phyloP scores from a whole-genome alignment of 2,113 vertebrate genomes.

The Glaucomys volans region DNA sequence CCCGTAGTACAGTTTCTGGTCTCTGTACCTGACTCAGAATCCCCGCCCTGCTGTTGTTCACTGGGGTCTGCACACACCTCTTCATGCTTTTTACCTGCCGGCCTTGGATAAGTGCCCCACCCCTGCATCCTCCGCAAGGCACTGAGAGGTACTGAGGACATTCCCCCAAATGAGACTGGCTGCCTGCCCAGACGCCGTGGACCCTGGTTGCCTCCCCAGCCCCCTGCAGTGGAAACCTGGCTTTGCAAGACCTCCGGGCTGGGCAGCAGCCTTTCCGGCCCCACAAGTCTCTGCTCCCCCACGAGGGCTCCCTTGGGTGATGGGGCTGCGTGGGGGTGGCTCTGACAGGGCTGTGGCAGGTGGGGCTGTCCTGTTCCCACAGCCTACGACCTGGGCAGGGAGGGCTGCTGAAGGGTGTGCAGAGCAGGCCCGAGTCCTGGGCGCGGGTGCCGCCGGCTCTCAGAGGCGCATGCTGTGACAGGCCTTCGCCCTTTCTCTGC shows the following conservation, averaged over 20 bases:
- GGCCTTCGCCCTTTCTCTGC: too few relatives aligned
- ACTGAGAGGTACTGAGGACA: background rate
- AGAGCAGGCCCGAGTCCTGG: accelerated
- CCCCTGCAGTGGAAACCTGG: accelerated
- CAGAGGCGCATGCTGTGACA: too few relatives aligned
- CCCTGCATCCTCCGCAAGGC: background rate
- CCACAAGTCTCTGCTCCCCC: background rate
- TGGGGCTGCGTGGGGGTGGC: background rate
- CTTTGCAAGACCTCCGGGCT: too few relatives aligned
- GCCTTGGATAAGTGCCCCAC: background rate
- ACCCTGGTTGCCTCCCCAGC: background rate
- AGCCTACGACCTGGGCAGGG: accelerated
- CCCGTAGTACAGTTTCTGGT: background rate
- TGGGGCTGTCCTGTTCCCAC: accelerated
- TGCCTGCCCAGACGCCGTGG: accelerated
- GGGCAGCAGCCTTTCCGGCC: background rate
- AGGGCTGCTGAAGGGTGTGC: background rate
- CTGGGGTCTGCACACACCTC: too few relatives aligned
- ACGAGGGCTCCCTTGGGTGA: accelerated
- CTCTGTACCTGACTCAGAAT: background rate
- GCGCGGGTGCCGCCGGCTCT: too few relatives aligned
- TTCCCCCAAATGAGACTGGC: background rate
- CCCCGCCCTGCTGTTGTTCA: too few relatives aligned
- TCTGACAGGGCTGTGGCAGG: background rate
- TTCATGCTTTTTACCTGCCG: background rate